Conservation (phyloP, 1,140 invertebrate species). For the Thaumatotibia leucotreta region DNA sequence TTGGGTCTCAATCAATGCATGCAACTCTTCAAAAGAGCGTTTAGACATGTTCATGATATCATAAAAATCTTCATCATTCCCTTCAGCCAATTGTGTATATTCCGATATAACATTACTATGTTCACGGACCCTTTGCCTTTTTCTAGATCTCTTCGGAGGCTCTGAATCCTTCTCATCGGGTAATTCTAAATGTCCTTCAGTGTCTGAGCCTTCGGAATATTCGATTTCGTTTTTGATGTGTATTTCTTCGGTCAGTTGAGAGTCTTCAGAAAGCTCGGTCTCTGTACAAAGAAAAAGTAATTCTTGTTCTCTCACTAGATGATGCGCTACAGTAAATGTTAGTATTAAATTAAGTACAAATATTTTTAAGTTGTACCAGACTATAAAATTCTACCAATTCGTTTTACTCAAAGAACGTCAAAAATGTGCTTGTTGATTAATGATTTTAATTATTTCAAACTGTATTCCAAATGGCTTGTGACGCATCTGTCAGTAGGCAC, state of each 20-base stretch:
- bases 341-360: too few species aligned
- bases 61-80: not conserved
- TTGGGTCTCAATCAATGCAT: not conserved
- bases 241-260: not conserved
- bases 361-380: too few species aligned
- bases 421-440: too few species aligned
- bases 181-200: not conserved
- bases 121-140: not conserved
- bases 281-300: not conserved
- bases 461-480: too few species aligned
- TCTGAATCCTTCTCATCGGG: not conserved
- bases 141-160: not conserved
- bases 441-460: too few species aligned
- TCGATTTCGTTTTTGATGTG: not conserved
- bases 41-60: not conserved
- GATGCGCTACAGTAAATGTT: not conserved
- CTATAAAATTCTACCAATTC: too few species aligned
- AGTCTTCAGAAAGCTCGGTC: not conserved
- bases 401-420: too few species aligned
- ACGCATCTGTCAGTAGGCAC: too few species aligned
- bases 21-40: not conserved
- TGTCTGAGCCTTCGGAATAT: not conserved
- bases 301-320: not conserved
- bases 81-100: not conserved
- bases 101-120: not conserved